A percentile compares a stretch with the other conserved stretches of the same genome.
phyloP scores from a whole-genome alignment of 2,888 invertebrate genomes.

The Microchrysa polita region DNA sequence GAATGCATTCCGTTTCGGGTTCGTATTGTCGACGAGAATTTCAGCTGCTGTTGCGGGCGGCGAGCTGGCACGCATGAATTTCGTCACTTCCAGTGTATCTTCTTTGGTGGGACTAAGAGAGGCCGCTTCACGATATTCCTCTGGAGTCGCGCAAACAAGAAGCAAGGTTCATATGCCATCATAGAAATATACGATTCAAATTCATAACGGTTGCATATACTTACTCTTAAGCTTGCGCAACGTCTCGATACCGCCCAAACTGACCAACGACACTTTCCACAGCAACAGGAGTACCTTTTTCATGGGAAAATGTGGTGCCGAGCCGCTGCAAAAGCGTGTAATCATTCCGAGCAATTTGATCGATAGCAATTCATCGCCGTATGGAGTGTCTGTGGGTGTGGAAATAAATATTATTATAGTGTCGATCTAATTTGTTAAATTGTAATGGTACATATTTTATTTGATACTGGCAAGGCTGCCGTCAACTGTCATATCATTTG shows the following conservation, averaged over 20 bases:
- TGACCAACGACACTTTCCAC: conserved; percentile 94
- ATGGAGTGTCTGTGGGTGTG: conserved; percentile 59
- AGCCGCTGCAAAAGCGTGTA: conserved; percentile 94
- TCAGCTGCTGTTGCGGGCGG: conserved; percentile 94
- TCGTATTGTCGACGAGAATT: conserved; percentile 85
- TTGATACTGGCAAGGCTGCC: no score
- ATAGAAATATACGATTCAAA: neutral
- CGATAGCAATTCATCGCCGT: conserved; percentile 84
- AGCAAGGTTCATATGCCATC: neutral
- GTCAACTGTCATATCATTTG: no score
- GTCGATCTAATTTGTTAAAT: no score
- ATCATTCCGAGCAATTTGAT: conserved; percentile 95
- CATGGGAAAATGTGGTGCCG: conserved; percentile 97
- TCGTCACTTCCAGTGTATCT: conserved; percentile 94
- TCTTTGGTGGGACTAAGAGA: conserved; percentile 83
- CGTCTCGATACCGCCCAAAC: conserved; percentile 89
- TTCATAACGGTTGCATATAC: conserved; percentile 21
- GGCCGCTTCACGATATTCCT: conserved; percentile 72
- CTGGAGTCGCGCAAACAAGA: no score
- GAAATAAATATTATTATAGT: no score
- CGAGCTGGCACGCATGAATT: conserved; percentile 92
- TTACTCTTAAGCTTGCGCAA: conserved; percentile 79
- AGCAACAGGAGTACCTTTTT: conserved; percentile 94
- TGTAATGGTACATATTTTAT: no score
- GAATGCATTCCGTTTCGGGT: conserved; percentile 78